Evolutionary conservation across 2,113 vertebrate genomes (phyloP), one percentile per base, ranked within the genome.

Genomic region (Synodontis membranacea): DNA sequence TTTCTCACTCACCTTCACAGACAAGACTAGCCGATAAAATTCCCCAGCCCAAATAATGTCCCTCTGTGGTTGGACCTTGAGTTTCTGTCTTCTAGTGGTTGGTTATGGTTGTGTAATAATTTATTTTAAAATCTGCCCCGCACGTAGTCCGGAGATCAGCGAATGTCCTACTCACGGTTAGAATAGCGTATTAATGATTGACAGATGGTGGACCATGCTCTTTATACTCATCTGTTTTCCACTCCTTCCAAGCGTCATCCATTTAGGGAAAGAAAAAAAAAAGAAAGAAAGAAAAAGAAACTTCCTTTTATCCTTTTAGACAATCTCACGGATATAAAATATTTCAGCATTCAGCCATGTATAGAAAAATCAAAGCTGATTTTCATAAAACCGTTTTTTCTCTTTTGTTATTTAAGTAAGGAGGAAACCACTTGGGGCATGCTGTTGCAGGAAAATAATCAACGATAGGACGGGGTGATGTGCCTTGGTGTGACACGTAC

Each of bases 21-120:
- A 84, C 54, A 58, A 89, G 85, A 39, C 87, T 79, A 68, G 64
- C 28, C n/a, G 60, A 80, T 25, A 83, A 62, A 60, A n/a, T 39
- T 62, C 80, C 80, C 34, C 12, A 15, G 42, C 44, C n/a, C 60
- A 66, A 89, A 52, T 28, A 85, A 90, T 89, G 56, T 2, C 81
- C 91, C 89, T 88, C 89, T 75, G 54, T 58, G 50, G 83, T 89
- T 94, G 93, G 88, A 94, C 94, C 94, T 95, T 95, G 92, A 92
- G 92, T 88, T 92, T 91, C 88, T 84, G 34, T 80, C 50, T 54
- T 39, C 31, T 23, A 80, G 34, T 15, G 17, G 83, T 82, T 82
- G 48, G 21, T 62, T 60, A 82, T 68, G 1, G 31, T 94, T 93
- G 89, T 75, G 87, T 84, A 94, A 95, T 85, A 31, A 72, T 79